Evolutionary conservation across 2,113 vertebrate genomes (phyloP), one percentile per base, ranked within the genome.

Genomic region (Tonatia bakeri): DNA sequence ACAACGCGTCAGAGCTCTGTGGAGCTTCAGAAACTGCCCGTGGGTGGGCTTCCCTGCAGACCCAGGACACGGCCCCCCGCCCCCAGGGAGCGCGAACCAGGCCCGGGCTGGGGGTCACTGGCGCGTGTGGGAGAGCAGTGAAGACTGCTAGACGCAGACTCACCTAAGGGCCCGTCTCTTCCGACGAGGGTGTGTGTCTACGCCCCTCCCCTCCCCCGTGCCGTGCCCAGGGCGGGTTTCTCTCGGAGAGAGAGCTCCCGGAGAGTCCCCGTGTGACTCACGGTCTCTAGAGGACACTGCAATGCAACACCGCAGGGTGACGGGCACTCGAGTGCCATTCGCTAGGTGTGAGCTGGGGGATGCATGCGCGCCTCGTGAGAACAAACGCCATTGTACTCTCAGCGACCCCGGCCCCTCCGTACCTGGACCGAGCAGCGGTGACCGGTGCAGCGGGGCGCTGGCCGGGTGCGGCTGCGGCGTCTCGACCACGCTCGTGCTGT

Each of bases 371-470:
- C 4, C 24, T 33, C 33, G 11, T 0, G 4, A 64, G 52, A 26
- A 75, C 15, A 54, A 31, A 26, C 0, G 5, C 19, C 2, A 22
- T 83, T 31, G 24, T 5, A 36, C 76, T 28, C 28, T 26, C 15
- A 24, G 56, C 79, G 4, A 28, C 88, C 65, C 28, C 0, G 76
- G 0, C 14, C 10, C 77, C 87, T 80, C n/a, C 98, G 16, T 99
- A 99, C 99, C 99, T 99, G 99, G 99, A 97, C 99, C 99, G 82
- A 99, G 98, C 94, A 99, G 98, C 0, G 99, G 98, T 12, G 99
- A 99, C 95, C 99, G 99, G 96, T 98, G 99, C 83, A 99, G 99
- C 95, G 99, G 98, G 56, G 99, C 98, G 97, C 98, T 98, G 96
- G 99, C 98, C 98, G 99, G 99, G 98, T 99, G 99, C 50, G 98